A percentile compares a stretch with the other conserved stretches of the same genome.
These are phyloP conservation scores for Cephus sareptanus DNA, from an alignment of 2,888 invertebrate species.

Conservation along the genomic window DNA sequence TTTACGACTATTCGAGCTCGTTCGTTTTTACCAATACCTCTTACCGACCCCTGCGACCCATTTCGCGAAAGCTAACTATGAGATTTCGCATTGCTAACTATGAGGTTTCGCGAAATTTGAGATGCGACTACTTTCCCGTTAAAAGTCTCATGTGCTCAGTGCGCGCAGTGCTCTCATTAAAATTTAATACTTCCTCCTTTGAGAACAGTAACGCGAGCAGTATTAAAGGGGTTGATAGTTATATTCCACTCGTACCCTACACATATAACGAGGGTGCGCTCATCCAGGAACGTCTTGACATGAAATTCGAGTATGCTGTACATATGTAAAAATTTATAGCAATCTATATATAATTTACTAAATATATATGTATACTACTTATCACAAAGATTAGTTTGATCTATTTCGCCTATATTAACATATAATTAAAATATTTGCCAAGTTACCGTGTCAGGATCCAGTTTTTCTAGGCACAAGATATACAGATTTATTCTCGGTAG, in stretches of 20 bases:
- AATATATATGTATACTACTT: background rate
- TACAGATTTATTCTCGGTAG: background rate
- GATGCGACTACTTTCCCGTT: background rate
- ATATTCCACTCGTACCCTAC: constrained; percentile 15
- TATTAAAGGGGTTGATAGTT: constrained; percentile 9
- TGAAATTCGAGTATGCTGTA: background rate
- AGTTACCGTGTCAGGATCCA: background rate
- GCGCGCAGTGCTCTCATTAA: constrained; percentile 10
- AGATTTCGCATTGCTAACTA: too few species aligned
- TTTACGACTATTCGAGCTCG: background rate
- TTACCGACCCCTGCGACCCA: background rate
- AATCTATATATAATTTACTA: background rate
- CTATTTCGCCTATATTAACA: background rate
- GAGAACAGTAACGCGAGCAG: constrained; percentile 6
- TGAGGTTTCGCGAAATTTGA: background rate
- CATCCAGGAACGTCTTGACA: background rate
- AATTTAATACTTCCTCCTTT: constrained; percentile 18
- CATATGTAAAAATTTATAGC: too few species aligned
- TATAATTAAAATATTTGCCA: background rate
- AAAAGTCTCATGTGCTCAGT: background rate
- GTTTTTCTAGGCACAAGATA: background rate
- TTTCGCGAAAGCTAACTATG: background rate
- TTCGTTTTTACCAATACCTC: background rate
- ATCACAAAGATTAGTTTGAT: background rate
- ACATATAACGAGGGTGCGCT: background rate